Conservation (phyloP, 2,797 vertebrate species). For the Trematomus bernacchii region DNA sequence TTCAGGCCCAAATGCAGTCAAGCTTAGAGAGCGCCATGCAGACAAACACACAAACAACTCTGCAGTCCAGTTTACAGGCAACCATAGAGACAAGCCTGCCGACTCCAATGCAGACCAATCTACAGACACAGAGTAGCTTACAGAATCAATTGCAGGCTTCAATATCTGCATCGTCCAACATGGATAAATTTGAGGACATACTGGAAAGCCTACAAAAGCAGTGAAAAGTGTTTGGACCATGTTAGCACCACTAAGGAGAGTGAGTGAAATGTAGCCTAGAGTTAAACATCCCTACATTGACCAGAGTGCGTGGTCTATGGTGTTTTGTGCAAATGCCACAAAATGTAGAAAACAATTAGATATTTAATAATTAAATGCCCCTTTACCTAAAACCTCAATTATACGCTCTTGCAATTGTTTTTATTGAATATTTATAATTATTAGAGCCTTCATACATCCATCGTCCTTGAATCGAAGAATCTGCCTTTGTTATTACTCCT, state of each 20-base stretch:
- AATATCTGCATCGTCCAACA: conserved; percentile 89
- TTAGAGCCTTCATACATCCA: conserved; percentile 51
- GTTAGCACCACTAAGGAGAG: conserved; percentile 70
- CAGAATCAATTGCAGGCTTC: conserved; percentile 79
- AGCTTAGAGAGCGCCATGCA: conserved; percentile 71
- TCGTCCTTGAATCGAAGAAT: conserved; percentile 63
- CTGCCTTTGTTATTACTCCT: conserved; percentile 75
- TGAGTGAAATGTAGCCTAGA: conserved; percentile 64
- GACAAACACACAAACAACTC: conserved; percentile 65
- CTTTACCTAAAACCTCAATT: conserved; percentile 61
- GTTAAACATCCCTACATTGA: conserved; percentile 51
- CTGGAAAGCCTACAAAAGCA: conserved; percentile 95
- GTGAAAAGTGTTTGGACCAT: conserved; percentile 88
- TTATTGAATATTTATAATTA: conserved; percentile 72
- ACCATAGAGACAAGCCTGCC: conserved; percentile 70
- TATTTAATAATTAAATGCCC: conserved; percentile 63
- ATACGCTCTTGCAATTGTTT: conserved; percentile 61
- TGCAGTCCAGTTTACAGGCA: conserved; percentile 73
- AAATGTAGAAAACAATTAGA: conserved; percentile 44
- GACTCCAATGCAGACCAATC: conserved; percentile 78
- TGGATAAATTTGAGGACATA: conserved; percentile 95
- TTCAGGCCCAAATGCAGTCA: conserved; percentile 80
- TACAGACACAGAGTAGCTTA: conserved; percentile 76
- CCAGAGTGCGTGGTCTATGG: conserved; percentile 27
- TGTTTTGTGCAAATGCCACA: conserved; percentile 60